A percentile compares a stretch with the other conserved stretches of the same genome.
These are phyloP conservation scores for Chrysolina americana DNA, from an alignment of 2,888 invertebrate species.

Conservation along the genomic window DNA sequence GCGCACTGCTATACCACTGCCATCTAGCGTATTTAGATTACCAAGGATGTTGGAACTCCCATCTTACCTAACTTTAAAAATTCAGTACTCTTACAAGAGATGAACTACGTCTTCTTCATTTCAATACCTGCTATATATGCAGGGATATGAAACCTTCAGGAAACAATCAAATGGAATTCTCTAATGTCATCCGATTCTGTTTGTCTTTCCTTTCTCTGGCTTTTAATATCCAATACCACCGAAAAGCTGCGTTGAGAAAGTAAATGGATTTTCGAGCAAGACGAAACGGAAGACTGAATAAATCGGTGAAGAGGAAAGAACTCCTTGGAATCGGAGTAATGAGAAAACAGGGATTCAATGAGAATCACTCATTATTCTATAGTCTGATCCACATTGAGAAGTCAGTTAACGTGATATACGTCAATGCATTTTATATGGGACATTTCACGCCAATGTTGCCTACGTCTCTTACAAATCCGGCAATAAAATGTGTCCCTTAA, in stretches of 20 bases:
- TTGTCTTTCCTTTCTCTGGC: slow-evolving; percentile 53
- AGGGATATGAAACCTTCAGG: slow-evolving; percentile 52
- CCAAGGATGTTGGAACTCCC: no score
- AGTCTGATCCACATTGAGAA: no score
- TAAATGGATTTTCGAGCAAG: slow-evolving; percentile 11
- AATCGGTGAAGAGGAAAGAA: background rate
- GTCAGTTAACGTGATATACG: no score
- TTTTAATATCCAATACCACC: slow-evolving; percentile 53
- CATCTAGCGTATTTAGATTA: no score
- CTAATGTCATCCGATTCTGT: slow-evolving; percentile 54
- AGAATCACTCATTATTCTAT: background rate
- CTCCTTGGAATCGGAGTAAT: background rate
- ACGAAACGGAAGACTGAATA: slow-evolving; percentile 1
- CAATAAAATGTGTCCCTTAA: no score
- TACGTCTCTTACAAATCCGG: no score
- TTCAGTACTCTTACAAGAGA: slow-evolving; percentile 29
- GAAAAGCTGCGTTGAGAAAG: slow-evolving; percentile 39
- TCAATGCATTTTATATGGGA: no score
- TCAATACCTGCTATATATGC: slow-evolving; percentile 53
- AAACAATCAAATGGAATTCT: slow-evolving; percentile 54
- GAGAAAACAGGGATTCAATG: background rate
- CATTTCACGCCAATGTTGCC: no score
- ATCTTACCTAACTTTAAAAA: no score
- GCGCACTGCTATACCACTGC: no score
- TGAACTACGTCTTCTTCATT: slow-evolving; percentile 44